These are phyloP conservation scores for Adrianichthys oophorus DNA, from an alignment of 2,797 vertebrate genomes.

Conservation along the genomic window DNA sequence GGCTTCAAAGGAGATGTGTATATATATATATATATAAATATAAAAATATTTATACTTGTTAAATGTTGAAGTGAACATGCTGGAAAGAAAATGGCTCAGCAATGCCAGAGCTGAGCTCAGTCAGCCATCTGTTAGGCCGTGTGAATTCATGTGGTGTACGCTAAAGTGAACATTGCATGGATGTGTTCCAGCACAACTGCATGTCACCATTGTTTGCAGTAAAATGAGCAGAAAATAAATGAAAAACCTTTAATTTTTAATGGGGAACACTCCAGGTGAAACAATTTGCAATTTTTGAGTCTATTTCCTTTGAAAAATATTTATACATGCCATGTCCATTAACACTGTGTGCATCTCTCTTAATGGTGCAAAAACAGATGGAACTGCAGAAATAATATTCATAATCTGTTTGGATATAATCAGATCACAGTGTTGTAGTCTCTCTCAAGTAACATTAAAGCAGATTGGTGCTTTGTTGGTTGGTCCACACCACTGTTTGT, in stretches of 20 bases:
- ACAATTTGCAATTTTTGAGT: conserved; percentile 41
- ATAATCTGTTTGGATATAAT: conserved; percentile 26
- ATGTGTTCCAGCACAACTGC: conserved; percentile 59
- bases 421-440: conserved; percentile 18
- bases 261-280: conserved; percentile 36
- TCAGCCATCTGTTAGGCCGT: conserved; percentile 70
- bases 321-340: conserved; percentile 4
- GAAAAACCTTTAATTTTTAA: conserved; percentile 32
- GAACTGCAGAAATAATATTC: conserved; percentile 6
- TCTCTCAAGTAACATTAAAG: conserved; percentile 9
- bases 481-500: no score
- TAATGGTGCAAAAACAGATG: conserved; percentile 7
- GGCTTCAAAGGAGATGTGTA: conserved; percentile 23
- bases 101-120: conserved; percentile 49
- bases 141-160: conserved; percentile 55
- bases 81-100: conserved; percentile 65
- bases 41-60: conserved; percentile 57
- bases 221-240: conserved; percentile 18
- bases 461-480: conserved; percentile 12
- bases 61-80: conserved; percentile 51
- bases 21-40: conserved; percentile 9
- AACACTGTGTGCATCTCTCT: no score
- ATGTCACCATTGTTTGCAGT: conserved; percentile 58
- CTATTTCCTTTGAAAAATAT: no score
- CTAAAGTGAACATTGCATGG: conserved; percentile 64